phyloP scores from a whole-genome alignment of 1,140 invertebrate species.

The Latrodectus geometricus region DNA sequence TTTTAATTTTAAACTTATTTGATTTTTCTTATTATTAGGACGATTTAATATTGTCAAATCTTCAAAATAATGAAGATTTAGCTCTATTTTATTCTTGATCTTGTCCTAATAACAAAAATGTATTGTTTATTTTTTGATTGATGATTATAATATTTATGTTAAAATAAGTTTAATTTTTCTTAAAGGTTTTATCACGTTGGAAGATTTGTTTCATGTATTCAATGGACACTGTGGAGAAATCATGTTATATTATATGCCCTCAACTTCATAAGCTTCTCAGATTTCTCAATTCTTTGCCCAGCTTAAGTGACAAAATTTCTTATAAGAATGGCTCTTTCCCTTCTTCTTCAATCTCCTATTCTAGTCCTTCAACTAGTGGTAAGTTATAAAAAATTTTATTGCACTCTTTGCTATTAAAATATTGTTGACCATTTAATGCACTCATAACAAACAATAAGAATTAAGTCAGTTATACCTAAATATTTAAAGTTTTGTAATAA shows the following conservation, averaged over 20 bases:
- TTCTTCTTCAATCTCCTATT: neutral
- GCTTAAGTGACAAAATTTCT: conserved; percentile 14
- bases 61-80: neutral
- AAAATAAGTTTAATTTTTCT: neutral
- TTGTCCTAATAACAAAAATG: neutral
- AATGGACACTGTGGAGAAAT: neutral
- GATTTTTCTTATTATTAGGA: neutral
- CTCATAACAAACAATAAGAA: no score
- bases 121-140: neutral
- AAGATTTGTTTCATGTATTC: conserved; percentile 17
- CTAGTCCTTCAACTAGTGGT: neutral
- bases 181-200: conserved; percentile 14
- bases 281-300: neutral
- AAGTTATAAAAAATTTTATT: neutral
- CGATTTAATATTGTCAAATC: neutral
- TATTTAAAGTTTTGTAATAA: no score
- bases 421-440: no score
- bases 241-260: conserved; percentile 21
- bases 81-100: neutral
- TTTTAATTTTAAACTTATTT: neutral
- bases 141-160: neutral
- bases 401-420: neutral
- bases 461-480: no score
- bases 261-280: conserved; percentile 18
- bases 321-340: neutral